phyloP scores from a whole-genome alignment of 2,888 invertebrate species.

The Chaitophorus viminalis region DNA sequence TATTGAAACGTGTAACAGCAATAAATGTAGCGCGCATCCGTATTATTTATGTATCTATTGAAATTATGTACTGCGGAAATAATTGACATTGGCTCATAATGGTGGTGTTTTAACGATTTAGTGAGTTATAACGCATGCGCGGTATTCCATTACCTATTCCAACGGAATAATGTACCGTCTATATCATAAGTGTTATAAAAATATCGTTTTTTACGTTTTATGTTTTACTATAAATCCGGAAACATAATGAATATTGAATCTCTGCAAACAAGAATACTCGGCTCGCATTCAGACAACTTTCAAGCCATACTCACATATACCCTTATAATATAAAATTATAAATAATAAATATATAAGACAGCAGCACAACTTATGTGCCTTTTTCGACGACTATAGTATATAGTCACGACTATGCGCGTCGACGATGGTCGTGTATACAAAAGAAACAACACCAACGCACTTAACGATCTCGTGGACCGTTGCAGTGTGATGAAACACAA shows the following conservation, averaged over 20 bases:
- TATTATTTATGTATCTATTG: background rate
- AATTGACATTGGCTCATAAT: background rate
- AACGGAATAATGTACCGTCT: too few relatives aligned
- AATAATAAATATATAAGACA: too few relatives aligned
- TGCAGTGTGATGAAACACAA: slow-evolving; percentile 21
- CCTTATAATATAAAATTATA: too few relatives aligned
- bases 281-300: too few relatives aligned
- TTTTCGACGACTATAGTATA: background rate
- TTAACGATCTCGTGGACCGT: slow-evolving; percentile 2
- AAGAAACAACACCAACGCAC: slow-evolving; percentile 40
- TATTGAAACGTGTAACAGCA: background rate
- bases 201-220: too few relatives aligned
- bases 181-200: too few relatives aligned
- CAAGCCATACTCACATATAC: background rate
- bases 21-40: background rate
- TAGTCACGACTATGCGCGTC: slow-evolving; percentile 55
- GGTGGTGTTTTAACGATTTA: background rate
- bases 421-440: background rate
- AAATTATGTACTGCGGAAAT: background rate
- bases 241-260: background rate
- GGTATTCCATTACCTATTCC: too few relatives aligned
- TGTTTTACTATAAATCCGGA: too few relatives aligned
- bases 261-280: background rate
- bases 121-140: background rate
- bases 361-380: background rate